Percentiles rank a stretch among this genome's conserved stretches.
phyloP scores from a whole-genome alignment of 2,113 vertebrate genomes.

The Corythoichthys intestinalis region DNA sequence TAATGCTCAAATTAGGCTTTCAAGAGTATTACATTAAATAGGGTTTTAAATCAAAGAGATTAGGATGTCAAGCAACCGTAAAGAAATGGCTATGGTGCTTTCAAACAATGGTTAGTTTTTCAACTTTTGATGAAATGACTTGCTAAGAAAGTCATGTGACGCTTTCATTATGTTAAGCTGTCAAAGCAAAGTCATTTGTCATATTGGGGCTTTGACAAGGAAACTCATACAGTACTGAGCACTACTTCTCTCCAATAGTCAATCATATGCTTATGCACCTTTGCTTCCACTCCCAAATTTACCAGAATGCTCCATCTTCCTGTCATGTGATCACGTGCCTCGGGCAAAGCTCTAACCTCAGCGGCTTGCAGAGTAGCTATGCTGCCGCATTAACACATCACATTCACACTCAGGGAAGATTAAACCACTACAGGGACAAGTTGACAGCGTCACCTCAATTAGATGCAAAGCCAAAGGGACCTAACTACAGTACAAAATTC shows the following conservation, averaged over 20 bases:
- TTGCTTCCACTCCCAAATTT: not conserved
- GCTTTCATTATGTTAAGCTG: not conserved
- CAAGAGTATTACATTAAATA: too few species aligned
- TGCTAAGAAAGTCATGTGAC: conserved; percentile 1
- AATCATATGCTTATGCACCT: not conserved
- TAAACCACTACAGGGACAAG: not conserved
- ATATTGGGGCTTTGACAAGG: not conserved
- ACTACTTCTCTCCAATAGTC: not conserved
- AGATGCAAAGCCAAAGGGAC: not conserved
- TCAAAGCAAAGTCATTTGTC: conserved; percentile 21
- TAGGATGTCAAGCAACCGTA: too few species aligned
- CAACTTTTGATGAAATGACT: not conserved
- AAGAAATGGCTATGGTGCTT: not conserved
- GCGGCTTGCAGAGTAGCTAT: not conserved
- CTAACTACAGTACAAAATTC: not conserved
- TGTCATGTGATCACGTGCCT: not conserved
- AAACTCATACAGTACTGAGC: not conserved
- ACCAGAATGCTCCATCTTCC: not conserved
- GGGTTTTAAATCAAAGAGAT: not conserved
- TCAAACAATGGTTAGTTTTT: not conserved
- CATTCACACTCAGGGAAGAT: not conserved
- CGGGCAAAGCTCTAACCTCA: not conserved
- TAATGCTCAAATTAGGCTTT: too few species aligned
- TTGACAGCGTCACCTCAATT: not conserved
- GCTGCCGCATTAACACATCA: not conserved